phyloP scores from a whole-genome alignment of 2,888 invertebrate genomes.

The Ctena decussata region DNA sequence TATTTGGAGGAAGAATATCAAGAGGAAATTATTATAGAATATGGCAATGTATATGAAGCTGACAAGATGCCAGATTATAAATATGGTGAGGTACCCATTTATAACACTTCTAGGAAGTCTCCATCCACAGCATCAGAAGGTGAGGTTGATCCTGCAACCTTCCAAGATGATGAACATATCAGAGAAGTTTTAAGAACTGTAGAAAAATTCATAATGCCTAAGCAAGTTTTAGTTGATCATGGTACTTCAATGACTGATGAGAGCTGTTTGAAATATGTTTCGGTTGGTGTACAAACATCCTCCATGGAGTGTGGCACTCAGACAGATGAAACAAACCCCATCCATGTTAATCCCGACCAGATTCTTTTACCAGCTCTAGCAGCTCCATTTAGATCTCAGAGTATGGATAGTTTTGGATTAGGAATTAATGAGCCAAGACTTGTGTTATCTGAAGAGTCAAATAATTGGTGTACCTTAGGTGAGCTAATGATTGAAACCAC shows the following conservation, averaged over 20 bases:
- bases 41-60: conserved; percentile 11
- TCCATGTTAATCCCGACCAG: conserved; percentile 32
- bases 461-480: conserved; percentile 73
- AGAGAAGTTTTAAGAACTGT: conserved; percentile 58
- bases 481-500: conserved; percentile 76
- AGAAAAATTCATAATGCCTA: conserved; percentile 58
- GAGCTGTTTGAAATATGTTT: conserved; percentile 34
- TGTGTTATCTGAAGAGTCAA: conserved; percentile 65
- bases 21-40: conserved; percentile 59
- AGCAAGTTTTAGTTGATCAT: conserved; percentile 49
- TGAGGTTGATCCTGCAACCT: conserved; percentile 20
- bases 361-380: conserved; percentile 62
- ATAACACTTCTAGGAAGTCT: background rate
- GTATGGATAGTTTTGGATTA: conserved; percentile 59
- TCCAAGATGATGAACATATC: conserved; percentile 48
- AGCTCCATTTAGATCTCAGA: conserved; percentile 66
- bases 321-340: conserved; percentile 2
- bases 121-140: conserved; percentile 39
- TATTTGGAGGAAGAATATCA: conserved; percentile 44
- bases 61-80: background rate
- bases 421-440: conserved; percentile 37
- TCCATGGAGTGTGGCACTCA: conserved; percentile 51
- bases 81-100: background rate
- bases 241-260: conserved; percentile 48
- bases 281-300: conserved; percentile 56